Base-by-base conservation (phyloP, 2,888 invertebrate genomes). In the Phania funesta region DNA sequence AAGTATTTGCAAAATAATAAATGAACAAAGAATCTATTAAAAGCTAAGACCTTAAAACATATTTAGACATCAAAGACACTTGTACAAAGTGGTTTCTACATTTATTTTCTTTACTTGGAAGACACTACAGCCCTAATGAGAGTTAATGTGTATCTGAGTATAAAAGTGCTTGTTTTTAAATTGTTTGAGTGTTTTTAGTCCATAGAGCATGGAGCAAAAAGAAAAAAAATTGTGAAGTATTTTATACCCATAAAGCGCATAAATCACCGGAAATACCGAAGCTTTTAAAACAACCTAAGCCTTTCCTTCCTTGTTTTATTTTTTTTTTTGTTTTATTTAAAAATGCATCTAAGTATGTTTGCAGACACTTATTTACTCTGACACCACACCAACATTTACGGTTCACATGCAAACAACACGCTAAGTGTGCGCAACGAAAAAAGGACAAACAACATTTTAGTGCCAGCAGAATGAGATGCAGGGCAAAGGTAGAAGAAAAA, bases 221-320 rank as follows among this genome's bases (percentile, higher is more conserved):
- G 46, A 22, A 22, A 46, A 73, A 29, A 46, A 48, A 35, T 0
- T 35, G 48, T 54, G 32, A 22, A 64, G 50, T 80, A 9, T 75
- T 73, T 80, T 76, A 46, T 71, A 71, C 20, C 65, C 71, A 71
- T 38, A 76, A 76, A 60, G 65, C 35, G 52, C 46, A 80, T 80
- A 80, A 80, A 76, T 80, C 80, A 80, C 80, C 48, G 73, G 77
- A 77, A 77, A 81, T 81, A 62, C 77, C 50, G 65, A 80, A 70
- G 80, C 80, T 80, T 80, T 77, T 81, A 77, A 77, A 77, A 73
- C 67, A 68, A 77, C 54, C 73, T 68, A 77, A 81, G 67, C 56
- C 71, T 73, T 81, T 73, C 73, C 71, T 77, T 76, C 54, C 54
- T 24, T 7, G 11, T 29, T 11, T 24, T 32, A n/a, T 20, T 32